These are phyloP conservation scores for Cosmorhoe ocellata DNA, from an alignment of 2,888 invertebrate genomes.

Conservation along the genomic window DNA sequence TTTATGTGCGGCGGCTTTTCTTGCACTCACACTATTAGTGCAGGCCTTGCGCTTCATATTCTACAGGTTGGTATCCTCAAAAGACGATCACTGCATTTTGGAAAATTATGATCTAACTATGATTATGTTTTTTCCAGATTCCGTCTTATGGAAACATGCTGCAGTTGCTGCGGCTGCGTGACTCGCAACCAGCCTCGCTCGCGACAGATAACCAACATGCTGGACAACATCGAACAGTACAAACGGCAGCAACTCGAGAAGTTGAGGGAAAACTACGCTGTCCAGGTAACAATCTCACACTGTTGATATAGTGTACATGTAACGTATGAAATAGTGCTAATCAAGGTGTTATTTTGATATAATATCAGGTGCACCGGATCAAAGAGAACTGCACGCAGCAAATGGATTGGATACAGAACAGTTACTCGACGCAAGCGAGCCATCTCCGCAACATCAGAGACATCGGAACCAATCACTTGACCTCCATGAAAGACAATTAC, in stretches of 20 bases:
- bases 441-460: constrained; percentile 94
- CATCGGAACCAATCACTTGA: constrained; percentile 94
- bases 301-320: background rate
- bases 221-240: constrained; percentile 95
- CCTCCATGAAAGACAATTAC: constrained; percentile 94
- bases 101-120: constrained; percentile 6
- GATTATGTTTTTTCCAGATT: constrained; percentile 79
- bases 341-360: constrained; percentile 5
- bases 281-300: constrained; percentile 85
- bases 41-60: constrained; percentile 88
- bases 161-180: constrained; percentile 89
- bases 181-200: constrained; percentile 89
- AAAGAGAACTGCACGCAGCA: constrained; percentile 97
- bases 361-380: constrained; percentile 91
- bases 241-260: constrained; percentile 94
- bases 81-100: background rate
- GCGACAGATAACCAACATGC: constrained; percentile 92
- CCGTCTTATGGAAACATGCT: constrained; percentile 88
- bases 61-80: constrained; percentile 82
- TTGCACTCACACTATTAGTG: constrained; percentile 89
- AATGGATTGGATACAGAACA: constrained; percentile 96
- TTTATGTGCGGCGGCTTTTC: constrained; percentile 89
- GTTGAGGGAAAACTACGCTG: constrained; percentile 94
- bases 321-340: background rate
- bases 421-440: constrained; percentile 93